Evolutionary conservation across 2,113 vertebrate species (phyloP).

Genomic region (Tragelaphus scriptus): DNA sequence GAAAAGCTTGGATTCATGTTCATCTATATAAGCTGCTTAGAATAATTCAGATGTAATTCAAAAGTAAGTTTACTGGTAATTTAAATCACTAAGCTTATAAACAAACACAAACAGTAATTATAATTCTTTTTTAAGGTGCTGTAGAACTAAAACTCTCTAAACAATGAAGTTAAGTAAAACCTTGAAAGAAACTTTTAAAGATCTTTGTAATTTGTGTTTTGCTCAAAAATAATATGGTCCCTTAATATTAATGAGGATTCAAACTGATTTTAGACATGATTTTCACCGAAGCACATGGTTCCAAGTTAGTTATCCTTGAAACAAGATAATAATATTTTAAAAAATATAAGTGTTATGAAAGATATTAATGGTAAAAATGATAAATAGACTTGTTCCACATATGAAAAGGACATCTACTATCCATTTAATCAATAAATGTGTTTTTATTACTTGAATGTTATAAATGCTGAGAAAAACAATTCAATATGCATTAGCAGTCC

Average conservation of each 20-base stretch:
- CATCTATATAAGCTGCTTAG: slow-evolving; percentile 64
- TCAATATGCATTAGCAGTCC: neutral
- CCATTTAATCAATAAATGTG: neutral
- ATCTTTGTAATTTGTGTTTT: slow-evolving; percentile 19
- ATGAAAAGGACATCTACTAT: neutral
- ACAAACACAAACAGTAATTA: slow-evolving; percentile 4
- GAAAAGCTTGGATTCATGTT: slow-evolving; percentile 68
- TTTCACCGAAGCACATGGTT: neutral
- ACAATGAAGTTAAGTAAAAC: neutral
- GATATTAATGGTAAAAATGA: slow-evolving; percentile 22
- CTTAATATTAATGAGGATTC: neutral
- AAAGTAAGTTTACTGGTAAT: slow-evolving; percentile 40
- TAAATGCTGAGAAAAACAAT: slow-evolving; percentile 26
- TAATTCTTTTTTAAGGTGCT: neutral
- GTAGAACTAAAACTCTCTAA: neutral
- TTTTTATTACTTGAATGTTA: slow-evolving; percentile 2
- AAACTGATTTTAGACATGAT: neutral
- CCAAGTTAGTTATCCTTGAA: neutral
- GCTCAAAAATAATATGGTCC: neutral
- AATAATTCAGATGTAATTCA: slow-evolving; percentile 29
- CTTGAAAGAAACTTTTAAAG: neutral
- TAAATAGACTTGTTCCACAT: neutral
- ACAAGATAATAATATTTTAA: neutral
- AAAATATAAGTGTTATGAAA: neutral
- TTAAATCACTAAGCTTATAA: slow-evolving; percentile 16